These are phyloP conservation scores for Strigamia maritima DNA, from an alignment of 2,888 invertebrate genomes.

Conservation along the genomic window DNA sequence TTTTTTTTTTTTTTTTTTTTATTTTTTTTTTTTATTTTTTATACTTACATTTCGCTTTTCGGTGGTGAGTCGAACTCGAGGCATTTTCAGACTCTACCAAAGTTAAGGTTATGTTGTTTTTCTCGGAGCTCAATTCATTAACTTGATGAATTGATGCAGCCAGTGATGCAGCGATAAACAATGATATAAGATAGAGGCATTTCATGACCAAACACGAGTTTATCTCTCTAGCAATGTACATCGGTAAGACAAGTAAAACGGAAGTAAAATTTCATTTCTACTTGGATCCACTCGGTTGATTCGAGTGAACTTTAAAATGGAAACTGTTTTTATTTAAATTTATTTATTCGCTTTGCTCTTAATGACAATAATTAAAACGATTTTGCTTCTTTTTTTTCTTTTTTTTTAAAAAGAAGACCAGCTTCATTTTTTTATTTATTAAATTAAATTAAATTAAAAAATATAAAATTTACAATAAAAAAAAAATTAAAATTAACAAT, in stretches of 20 bases:
- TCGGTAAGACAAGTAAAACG: neutral
- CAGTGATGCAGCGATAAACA: neutral
- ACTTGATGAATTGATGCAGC: neutral
- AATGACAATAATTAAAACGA: neutral
- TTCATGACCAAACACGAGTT: neutral
- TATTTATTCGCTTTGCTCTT: neutral
- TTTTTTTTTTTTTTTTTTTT: neutral
- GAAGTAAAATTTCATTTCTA: neutral
- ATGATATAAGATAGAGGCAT: neutral
- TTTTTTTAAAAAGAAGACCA: neutral
- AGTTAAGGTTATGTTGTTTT: neutral
- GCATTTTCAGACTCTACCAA: neutral
- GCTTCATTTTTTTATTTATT: neutral
- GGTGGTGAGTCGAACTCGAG: neutral
- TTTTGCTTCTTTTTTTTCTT: no score
- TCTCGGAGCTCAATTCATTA: neutral
- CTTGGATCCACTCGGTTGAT: neutral
- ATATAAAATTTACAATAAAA: neutral
- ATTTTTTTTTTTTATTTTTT: neutral
- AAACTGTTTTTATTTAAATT: neutral
- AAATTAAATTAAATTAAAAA: neutral
- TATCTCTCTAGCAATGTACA: neutral
- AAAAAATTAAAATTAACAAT: neutral
- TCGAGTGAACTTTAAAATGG: conserved; percentile 21
- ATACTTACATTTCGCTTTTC: neutral